Conservation (phyloP, 2,797 vertebrate species). For the Argya squamiceps region DNA sequence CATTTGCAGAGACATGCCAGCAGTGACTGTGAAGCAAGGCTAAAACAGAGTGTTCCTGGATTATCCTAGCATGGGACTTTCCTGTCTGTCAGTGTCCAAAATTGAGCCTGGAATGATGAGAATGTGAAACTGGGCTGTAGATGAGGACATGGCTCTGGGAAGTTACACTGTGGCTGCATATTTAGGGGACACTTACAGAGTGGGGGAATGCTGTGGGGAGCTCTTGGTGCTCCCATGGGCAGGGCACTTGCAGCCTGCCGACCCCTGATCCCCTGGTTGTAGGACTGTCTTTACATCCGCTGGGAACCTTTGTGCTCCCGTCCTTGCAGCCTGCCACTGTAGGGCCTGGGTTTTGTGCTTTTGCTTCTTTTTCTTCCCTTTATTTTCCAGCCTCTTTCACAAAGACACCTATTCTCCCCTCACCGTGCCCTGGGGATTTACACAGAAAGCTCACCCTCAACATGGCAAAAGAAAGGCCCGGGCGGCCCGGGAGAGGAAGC, state of each 20-base stretch:
- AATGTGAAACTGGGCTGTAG: not conserved
- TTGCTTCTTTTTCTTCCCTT: not conserved
- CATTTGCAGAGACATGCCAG: not conserved
- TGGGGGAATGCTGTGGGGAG: not conserved
- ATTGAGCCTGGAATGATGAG: not conserved
- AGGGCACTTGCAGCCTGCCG: not conserved
- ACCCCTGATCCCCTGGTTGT: not conserved
- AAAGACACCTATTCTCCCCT: constrained; percentile 53
- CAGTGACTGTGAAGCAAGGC: not conserved
- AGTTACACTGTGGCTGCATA: not conserved
- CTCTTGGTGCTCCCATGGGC: accelerated
- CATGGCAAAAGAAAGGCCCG: constrained; percentile 13
- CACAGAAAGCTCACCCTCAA: constrained; percentile 39
- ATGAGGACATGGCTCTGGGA: not conserved
- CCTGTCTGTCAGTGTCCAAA: not conserved
- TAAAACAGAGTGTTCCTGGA: accelerated
- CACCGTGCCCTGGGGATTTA: not conserved
- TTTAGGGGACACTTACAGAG: not conserved
- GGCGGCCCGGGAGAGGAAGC: constrained; percentile 25
- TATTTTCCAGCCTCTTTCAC: constrained; percentile 25
- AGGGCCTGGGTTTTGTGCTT: not conserved
- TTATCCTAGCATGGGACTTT: accelerated
- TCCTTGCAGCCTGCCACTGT: not conserved
- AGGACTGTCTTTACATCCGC: not conserved
- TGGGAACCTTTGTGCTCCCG: constrained; percentile 20